Conservation (phyloP, 2,113 vertebrate species). For the Genyomyrus donnyi region DNA sequence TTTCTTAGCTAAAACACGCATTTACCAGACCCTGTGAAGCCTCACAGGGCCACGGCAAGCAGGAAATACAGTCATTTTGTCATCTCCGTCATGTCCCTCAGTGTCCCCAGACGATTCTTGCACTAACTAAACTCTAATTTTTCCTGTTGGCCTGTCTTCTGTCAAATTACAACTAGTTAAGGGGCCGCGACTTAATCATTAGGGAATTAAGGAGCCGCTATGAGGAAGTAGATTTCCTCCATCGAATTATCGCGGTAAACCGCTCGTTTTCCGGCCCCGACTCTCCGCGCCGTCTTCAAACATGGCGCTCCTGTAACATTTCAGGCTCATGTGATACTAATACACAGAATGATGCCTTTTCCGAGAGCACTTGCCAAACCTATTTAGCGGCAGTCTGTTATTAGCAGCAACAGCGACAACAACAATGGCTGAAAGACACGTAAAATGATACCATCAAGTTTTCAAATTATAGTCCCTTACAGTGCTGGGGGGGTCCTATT, state of each 20-base stretch:
- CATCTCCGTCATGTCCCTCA: neutral
- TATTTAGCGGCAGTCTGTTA: neutral
- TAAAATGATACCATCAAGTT: neutral
- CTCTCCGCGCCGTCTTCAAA: neutral
- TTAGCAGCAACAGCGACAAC: slow-evolving; percentile 3
- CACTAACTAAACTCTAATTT: slow-evolving; percentile 24
- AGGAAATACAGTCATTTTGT: neutral
- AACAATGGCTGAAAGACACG: neutral
- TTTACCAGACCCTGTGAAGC: neutral
- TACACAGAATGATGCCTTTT: neutral
- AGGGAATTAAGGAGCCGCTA: slow-evolving; percentile 22
- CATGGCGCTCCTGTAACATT: neutral
- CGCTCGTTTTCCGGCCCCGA: neutral
- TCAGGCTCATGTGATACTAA: neutral
- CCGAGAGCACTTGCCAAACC: neutral
- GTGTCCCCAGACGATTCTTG: slow-evolving; percentile 1
- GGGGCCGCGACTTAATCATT: slow-evolving; percentile 17
- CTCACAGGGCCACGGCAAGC: neutral
- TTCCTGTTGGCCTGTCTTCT: slow-evolving; percentile 20
- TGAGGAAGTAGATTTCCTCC: slow-evolving; percentile 24
- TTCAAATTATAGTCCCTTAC: neutral
- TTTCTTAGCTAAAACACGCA: neutral
- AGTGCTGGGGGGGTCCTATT: neutral
- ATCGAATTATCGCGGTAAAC: slow-evolving; percentile 20
- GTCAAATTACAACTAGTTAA: slow-evolving; percentile 19